Percentiles rank a stretch among this genome's conserved stretches.
Conservation (phyloP, 2,797 vertebrate species). For the Tragopan temminckii region DNA sequence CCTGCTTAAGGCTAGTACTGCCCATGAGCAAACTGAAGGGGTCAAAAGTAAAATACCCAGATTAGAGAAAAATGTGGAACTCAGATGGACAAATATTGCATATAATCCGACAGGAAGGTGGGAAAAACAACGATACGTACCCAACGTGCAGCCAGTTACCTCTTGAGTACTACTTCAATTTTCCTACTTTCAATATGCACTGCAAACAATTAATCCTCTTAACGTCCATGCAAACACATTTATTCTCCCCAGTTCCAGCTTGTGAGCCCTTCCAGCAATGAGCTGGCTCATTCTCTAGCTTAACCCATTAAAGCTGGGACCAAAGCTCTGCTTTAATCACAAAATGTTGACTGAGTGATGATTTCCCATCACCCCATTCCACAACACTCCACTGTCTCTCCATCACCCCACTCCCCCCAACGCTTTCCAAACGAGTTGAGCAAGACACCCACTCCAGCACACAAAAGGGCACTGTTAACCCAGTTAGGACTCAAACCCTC, state of each 20-base stretch:
- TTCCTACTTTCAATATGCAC: neutral
- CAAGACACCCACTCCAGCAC: neutral
- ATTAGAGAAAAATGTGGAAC: neutral
- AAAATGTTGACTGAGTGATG: neutral
- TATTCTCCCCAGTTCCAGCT: neutral
- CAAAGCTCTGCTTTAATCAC: neutral
- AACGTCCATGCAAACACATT: conserved; percentile 16
- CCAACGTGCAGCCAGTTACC: neutral
- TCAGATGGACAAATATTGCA: neutral
- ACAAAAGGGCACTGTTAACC: neutral
- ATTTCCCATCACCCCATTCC: neutral
- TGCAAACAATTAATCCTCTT: conserved; percentile 57
- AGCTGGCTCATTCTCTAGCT: neutral
- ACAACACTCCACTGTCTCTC: neutral
- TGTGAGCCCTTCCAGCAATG: neutral
- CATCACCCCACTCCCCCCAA: no score
- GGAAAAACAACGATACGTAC: neutral
- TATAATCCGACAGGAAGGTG: neutral
- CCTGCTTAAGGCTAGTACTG: neutral
- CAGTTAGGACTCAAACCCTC: neutral
- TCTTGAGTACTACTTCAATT: neutral
- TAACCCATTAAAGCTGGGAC: neutral
- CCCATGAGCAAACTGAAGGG: neutral
- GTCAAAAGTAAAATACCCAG: neutral
- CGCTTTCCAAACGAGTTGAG: neutral